phyloP scores from a whole-genome alignment of 1,140 invertebrate species.

The Cherax quadricarinatus region DNA sequence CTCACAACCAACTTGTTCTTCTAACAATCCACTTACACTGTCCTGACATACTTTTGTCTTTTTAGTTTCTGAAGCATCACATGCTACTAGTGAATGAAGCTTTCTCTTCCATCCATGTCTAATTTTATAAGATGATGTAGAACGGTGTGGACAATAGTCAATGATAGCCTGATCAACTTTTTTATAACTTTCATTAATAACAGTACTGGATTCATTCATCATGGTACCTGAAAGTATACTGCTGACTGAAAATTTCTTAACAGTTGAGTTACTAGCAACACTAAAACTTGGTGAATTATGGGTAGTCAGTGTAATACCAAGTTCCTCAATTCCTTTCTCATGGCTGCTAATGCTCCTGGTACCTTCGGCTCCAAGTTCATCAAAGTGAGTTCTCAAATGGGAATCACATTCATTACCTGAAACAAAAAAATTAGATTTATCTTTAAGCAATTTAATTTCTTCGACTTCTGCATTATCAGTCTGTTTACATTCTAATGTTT shows the following conservation, averaged over 20 bases:
- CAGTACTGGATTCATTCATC: too few relatives aligned
- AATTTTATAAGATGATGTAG: background rate
- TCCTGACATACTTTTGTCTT: background rate
- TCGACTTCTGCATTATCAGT: background rate
- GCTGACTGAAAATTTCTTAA: too few relatives aligned
- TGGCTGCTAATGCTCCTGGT: background rate
- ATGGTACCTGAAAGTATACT: too few relatives aligned
- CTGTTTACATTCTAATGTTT: background rate
- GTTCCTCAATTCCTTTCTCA: too few relatives aligned
- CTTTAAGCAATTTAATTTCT: background rate
- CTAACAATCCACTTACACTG: background rate
- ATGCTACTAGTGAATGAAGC: background rate
- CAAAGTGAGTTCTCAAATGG: background rate
- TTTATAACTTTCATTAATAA: too few relatives aligned
- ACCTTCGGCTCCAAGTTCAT: background rate
- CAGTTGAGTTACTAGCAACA: too few relatives aligned
- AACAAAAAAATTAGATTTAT: background rate
- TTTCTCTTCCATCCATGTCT: background rate
- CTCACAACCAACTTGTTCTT: background rate
- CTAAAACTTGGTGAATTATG: too few relatives aligned
- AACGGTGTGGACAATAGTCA: background rate
- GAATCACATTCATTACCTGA: background rate
- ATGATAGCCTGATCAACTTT: too few relatives aligned
- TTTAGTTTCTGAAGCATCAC: background rate
- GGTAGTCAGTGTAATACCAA: too few relatives aligned